These are phyloP conservation scores for Urocolius indicus DNA, from an alignment of 2,113 vertebrate species.

Conservation along the genomic window DNA sequence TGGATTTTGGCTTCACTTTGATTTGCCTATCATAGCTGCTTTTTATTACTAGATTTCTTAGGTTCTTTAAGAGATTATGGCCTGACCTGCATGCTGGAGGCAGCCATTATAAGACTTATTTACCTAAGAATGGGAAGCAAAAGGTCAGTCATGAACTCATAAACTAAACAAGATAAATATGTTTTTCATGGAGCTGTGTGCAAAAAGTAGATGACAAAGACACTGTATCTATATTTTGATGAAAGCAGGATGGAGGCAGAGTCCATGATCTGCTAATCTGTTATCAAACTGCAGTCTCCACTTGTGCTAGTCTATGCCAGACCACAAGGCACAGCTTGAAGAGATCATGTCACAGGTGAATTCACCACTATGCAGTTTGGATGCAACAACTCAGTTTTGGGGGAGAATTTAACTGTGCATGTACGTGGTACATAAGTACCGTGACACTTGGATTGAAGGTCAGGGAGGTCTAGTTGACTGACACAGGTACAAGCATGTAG, in stretches of 20 bases:
- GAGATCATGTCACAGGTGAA: rapidly evolving
- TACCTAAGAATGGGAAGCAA: background rate
- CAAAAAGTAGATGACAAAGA: background rate
- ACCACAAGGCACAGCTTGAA: background rate
- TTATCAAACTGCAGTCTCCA: background rate
- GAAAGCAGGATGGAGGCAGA: rapidly evolving
- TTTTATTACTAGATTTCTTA: background rate
- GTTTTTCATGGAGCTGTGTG: background rate
- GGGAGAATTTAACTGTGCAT: background rate
- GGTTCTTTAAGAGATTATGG: background rate
- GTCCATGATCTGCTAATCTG: background rate
- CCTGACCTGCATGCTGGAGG: background rate
- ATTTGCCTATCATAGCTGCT: background rate
- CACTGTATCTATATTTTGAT: background rate
- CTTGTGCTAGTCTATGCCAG: background rate
- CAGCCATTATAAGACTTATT: background rate
- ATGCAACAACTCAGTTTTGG: background rate
- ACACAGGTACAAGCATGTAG: background rate
- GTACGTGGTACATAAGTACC: background rate
- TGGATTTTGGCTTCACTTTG: background rate
- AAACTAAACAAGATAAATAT: background rate
- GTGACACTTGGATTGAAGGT: background rate
- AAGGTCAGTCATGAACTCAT: background rate
- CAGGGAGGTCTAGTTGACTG: background rate
- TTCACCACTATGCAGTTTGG: background rate